A percentile compares a stretch with the other conserved stretches of the same genome.
phyloP scores from a whole-genome alignment of 2,888 invertebrate genomes.

The Platycnemis pennipes region DNA sequence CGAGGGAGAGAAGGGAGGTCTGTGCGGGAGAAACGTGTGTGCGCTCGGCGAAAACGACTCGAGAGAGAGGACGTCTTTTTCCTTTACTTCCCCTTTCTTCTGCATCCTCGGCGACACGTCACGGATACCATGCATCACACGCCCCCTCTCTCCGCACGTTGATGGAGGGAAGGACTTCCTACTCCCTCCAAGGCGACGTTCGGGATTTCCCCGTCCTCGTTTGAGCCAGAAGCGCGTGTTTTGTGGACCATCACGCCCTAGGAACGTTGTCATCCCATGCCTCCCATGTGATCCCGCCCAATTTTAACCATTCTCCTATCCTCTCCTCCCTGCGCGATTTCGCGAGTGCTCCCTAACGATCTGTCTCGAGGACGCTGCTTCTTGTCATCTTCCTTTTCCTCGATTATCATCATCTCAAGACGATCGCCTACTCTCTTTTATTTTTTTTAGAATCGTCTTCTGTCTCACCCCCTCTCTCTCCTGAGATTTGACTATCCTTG shows the following conservation, averaged over 20 bases:
- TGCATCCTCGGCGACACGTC: neutral
- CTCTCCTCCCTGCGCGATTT: neutral
- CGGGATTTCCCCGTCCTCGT: neutral
- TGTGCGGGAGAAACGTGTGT: too few relatives aligned
- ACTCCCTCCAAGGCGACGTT: neutral
- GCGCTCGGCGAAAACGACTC: too few relatives aligned
- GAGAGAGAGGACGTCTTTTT: too few relatives aligned
- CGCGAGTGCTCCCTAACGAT: neutral
- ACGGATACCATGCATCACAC: neutral
- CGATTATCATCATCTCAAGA: neutral
- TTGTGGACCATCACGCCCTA: too few relatives aligned
- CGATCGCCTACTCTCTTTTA: too few relatives aligned
- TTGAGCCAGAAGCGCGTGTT: neutral
- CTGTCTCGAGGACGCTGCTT: too few relatives aligned
- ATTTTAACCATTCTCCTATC: neutral
- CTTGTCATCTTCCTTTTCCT: neutral
- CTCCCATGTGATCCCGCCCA: too few relatives aligned
- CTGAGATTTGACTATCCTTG: too few relatives aligned
- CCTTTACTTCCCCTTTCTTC: too few relatives aligned
- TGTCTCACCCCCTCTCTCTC: neutral
- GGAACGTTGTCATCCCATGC: too few relatives aligned
- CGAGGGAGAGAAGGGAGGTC: too few relatives aligned
- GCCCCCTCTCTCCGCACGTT: neutral
- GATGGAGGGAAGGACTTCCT: neutral
- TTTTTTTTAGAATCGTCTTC: too few relatives aligned